Evolutionary conservation across 2,113 vertebrate species (phyloP).

Genomic region (Cervus canadensis): DNA sequence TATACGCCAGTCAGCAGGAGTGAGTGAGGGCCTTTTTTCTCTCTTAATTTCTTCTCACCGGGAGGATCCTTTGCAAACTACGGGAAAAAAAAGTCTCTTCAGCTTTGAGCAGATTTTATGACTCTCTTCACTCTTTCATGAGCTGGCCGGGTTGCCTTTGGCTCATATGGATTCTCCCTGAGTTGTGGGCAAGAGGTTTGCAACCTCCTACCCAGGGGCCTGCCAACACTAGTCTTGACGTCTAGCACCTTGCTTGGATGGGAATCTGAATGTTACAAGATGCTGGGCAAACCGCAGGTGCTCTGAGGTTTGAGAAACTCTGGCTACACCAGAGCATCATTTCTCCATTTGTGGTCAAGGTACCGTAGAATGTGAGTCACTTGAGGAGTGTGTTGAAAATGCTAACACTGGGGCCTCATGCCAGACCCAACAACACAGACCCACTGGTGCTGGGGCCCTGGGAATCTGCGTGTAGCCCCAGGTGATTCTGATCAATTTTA

Average conservation of each 20-base stretch:
- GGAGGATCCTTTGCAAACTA: constrained; percentile 63
- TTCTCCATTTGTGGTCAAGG: neutral
- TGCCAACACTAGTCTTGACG: neutral
- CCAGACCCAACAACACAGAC: neutral
- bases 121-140: constrained; percentile 46
- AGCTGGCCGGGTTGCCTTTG: constrained; percentile 56
- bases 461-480: neutral
- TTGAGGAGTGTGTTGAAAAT: neutral
- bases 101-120: constrained; percentile 43
- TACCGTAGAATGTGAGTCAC: neutral
- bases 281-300: neutral
- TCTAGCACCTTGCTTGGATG: neutral
- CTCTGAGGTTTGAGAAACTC: neutral
- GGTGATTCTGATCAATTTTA: neutral
- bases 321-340: neutral
- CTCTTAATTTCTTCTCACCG: constrained; percentile 65
- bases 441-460: neutral
- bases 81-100: constrained; percentile 9
- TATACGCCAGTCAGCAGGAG: constrained; percentile 69
- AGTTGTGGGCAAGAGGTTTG: constrained; percentile 7
- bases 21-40: constrained; percentile 60
- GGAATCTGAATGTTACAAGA: neutral
- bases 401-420: neutral
- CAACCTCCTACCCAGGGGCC: neutral
- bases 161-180: neutral